These are phyloP conservation scores for Enteromius afrohamiltoni DNA, from an alignment of 2,797 vertebrate genomes.

Conservation along the genomic window DNA sequence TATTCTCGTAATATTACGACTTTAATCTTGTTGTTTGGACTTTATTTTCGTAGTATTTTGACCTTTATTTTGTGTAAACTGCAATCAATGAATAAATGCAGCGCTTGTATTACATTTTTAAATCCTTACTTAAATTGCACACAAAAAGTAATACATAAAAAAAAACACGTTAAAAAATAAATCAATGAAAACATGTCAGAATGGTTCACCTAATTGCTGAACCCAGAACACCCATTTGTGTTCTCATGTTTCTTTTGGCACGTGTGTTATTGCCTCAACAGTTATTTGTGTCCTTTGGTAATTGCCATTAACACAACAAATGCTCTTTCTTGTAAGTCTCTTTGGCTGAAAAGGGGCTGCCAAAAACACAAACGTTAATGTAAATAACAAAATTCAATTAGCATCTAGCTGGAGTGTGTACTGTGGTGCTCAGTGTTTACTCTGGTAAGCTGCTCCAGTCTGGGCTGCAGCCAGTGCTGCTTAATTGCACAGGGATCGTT, in stretches of 20 bases:
- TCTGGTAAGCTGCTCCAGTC: constrained; percentile 33
- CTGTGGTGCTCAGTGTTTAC: constrained; percentile 24
- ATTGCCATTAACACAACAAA: constrained; percentile 8
- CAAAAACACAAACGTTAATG: constrained; percentile 21
- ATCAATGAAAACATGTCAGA: neutral
- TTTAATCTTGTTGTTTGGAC: too few relatives aligned
- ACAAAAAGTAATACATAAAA: too few relatives aligned
- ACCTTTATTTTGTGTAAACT: too few relatives aligned
- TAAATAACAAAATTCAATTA: constrained; percentile 25
- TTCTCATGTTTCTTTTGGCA: neutral
- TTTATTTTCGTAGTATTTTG: too few relatives aligned
- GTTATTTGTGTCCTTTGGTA: constrained; percentile 22
- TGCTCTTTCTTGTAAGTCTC: neutral
- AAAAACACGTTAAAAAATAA: neutral
- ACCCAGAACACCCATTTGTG: neutral
- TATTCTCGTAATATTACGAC: too few relatives aligned
- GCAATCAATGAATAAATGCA: too few relatives aligned
- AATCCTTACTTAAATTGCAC: too few relatives aligned
- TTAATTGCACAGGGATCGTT: constrained; percentile 60
- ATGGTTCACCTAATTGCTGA: neutral
- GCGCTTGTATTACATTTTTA: too few relatives aligned
- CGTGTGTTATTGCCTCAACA: neutral
- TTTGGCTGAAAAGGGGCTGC: neutral
- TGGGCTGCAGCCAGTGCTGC: constrained; percentile 51
- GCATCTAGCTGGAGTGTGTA: constrained; percentile 26